Conservation (phyloP, 2,113 vertebrate genomes). For the Brienomyrus longianalis region DNA sequence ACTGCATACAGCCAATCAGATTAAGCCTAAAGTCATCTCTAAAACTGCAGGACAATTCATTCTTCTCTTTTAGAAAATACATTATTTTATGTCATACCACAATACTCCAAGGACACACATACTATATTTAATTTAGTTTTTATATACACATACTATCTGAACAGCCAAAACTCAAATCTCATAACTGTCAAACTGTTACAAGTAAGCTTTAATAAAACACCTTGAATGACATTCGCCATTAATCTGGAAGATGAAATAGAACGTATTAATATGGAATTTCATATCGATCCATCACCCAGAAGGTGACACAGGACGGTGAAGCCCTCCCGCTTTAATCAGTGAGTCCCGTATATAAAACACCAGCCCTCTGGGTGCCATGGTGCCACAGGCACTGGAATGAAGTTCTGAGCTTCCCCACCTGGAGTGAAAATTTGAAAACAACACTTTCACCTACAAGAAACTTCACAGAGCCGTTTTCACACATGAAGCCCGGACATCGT, state of each 20-base stretch:
- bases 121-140: not conserved
- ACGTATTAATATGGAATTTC: slow-evolving; percentile 28
- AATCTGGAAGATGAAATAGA: not conserved
- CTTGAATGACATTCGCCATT: slow-evolving; percentile 11
- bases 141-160: not conserved
- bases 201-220: slow-evolving; percentile 19
- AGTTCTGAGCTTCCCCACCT: slow-evolving; percentile 5
- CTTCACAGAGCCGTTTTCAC: not conserved
- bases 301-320: slow-evolving; percentile 32
- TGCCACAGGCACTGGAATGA: slow-evolving; percentile 4
- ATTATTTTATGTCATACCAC: not conserved
- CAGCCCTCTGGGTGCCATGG: slow-evolving; percentile 29
- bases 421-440: not conserved
- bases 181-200: slow-evolving; percentile 11
- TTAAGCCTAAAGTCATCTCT: not conserved
- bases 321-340: slow-evolving; percentile 38
- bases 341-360: slow-evolving; percentile 29
- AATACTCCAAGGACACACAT: not conserved
- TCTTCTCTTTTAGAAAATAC: slow-evolving; percentile 37
- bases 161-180: not conserved
- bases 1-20: not conserved
- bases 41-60: not conserved
- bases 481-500: not conserved
- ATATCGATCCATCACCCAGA: slow-evolving; percentile 16
- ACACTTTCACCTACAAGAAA: not conserved